Base-by-base conservation (phyloP, 2,113 vertebrate species). In the Lota lota region DNA sequence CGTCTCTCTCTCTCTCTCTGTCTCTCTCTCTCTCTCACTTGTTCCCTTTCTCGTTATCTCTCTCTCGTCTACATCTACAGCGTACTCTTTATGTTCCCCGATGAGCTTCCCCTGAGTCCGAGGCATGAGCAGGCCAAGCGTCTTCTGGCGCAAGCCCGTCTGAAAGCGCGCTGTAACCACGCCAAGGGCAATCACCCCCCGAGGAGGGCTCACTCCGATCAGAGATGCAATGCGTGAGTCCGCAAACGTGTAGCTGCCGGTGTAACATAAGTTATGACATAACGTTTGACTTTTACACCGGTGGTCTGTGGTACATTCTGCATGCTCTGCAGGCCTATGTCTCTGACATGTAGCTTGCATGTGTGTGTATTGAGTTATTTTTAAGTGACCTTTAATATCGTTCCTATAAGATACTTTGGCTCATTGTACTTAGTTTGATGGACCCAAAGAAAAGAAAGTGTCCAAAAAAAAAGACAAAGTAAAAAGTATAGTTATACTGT, bases 51-150 rank as follows among this genome's bases (percentile, higher is more conserved):
- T 63, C 62, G n/a, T n/a, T n/a, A n/a, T n/a, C n/a, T 33, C 19
- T 53, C n/a, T 53, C 20, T 54, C 47, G n/a, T 66, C 16, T 56
- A 20, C 54, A 14, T 15, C 28, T 22, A 19, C 89, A 97, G 96
- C 88, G 89, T 90, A 67, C 87, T 85, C 76, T 84, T 93, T 68
- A 61, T 72, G 63, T 88, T 63, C 67, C 69, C 74, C n/a, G 92
- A 76, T n/a, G 93, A 94, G 63, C 91, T 94, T 0, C 80, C 88
- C 76, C 90, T 93, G 87, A 98, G 95, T 72, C 91, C 94, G 12
- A 91, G 94, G 82, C 94, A 94, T 14, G 94, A 97, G 80, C 93
- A 97, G 83, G 94, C 94, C 81, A 96, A 94, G 85, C 94, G 91
- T 79, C 92, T 96, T 76, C 91, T 95, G 81, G 95, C 95, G 83